Base-by-base conservation (phyloP, 2,113 vertebrate genomes). In the Rhodinocichla rosea region DNA sequence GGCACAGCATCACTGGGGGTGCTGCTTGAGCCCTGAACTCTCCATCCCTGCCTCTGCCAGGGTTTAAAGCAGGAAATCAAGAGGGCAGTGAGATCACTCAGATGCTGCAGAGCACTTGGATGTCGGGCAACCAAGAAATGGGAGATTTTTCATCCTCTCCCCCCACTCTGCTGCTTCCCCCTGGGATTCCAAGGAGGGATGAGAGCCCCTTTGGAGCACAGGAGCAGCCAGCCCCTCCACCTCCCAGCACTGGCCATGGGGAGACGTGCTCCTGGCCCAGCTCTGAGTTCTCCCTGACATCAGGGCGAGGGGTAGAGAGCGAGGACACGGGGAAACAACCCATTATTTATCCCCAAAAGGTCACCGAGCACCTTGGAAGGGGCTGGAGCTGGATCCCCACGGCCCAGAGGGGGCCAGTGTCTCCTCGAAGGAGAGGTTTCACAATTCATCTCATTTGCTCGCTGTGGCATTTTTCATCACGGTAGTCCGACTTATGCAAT, bases 401-500 rank as follows among this genome's bases (percentile, higher is more conserved):
- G 0, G 69, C n/a, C 89, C 30, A 0, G 63, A 80, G 60, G 56
- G 93, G 85, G 71, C 91, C 96, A 79, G 71, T 2, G 7, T 89
- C 95, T 77, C 96, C 88, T 87, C 15, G 15, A 68, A 71, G 69
- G 81, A 88, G 78, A 79, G 33, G 4, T 76, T 91, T 91, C 64
- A 87, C 70, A 57, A 74, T 70, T 75, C 77, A 50, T 90, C 92
- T 87, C 65, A 7, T 77, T 91, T 28, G 73, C 39, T 50, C 30
- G 3, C 96, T 74, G 83, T 37, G 44, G 62, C 94, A 59, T 95
- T 96, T 96, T 95, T 86, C 96, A 89, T 63, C 94, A 84, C 94
- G 7, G 97, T 91, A 89, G 87, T 93, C 30, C 69, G 42, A 91
- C 95, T 96, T 88, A 80, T 88, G 93, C 91, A 94, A 95, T 95